phyloP scores from a whole-genome alignment of 2,888 invertebrate genomes.

The Pterostichus niger region DNA sequence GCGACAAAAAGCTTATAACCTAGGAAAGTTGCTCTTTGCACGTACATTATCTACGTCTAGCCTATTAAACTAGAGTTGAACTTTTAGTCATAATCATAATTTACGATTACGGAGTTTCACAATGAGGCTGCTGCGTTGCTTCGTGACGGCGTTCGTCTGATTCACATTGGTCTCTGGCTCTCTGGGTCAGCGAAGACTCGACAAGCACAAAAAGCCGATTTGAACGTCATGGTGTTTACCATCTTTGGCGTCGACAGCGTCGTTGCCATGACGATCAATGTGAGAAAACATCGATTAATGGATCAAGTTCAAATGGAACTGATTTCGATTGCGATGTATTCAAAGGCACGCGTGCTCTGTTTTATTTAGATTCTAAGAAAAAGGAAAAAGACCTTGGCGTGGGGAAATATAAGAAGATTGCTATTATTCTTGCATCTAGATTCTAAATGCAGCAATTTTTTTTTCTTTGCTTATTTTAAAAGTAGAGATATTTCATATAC shows the following conservation, averaged over 20 bases:
- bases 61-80: slow-evolving; percentile 56
- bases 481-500: too few relatives aligned
- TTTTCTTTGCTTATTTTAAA: too few relatives aligned
- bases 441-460: too few relatives aligned
- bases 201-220: not conserved
- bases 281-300: slow-evolving; percentile 39
- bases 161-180: not conserved
- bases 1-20: slow-evolving; percentile 50
- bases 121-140: not conserved
- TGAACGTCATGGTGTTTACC: slow-evolving; percentile 27
- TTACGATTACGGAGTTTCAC: slow-evolving; percentile 33
- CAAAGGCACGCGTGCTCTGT: slow-evolving; percentile 23
- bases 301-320: slow-evolving; percentile 38
- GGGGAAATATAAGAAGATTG: too few relatives aligned
- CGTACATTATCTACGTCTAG: slow-evolving; percentile 44
- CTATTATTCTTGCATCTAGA: too few relatives aligned
- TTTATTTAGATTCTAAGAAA: too few relatives aligned
- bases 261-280: slow-evolving; percentile 35
- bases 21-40: slow-evolving; percentile 18
- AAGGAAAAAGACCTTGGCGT: too few relatives aligned
- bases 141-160: not conserved
- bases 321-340: slow-evolving; percentile 30
- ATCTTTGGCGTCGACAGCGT: not conserved
- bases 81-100: slow-evolving; percentile 50
- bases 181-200: not conserved